Evolutionary conservation across 2,888 invertebrate genomes (phyloP).

Genomic region (Caenorhabditis doughertyi): DNA sequence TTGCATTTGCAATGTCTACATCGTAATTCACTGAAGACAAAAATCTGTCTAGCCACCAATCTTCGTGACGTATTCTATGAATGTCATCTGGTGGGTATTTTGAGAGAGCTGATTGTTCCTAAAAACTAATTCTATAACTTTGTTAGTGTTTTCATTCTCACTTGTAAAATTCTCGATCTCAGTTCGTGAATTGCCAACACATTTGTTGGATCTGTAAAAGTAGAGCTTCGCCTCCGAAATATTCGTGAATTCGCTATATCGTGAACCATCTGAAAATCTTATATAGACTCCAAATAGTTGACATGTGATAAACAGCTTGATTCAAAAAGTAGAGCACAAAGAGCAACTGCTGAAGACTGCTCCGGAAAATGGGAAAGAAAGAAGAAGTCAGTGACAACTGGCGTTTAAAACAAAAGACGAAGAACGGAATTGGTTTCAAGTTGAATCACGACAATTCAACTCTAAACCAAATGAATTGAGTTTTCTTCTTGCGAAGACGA

Average conservation of each 20-base stretch:
- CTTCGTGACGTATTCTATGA: slow-evolving; percentile 69
- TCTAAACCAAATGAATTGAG: not conserved
- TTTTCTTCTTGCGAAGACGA: not conserved
- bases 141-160: slow-evolving; percentile 6
- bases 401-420: slow-evolving; percentile 29
- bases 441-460: not conserved
- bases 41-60: slow-evolving; percentile 75
- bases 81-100: slow-evolving; percentile 63
- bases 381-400: slow-evolving; percentile 17
- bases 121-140: not conserved
- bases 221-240: slow-evolving; percentile 56
- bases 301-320: slow-evolving; percentile 1
- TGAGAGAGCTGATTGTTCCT: slow-evolving; percentile 33
- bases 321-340: slow-evolving; percentile 32
- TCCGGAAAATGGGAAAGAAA: slow-evolving; percentile 29
- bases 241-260: slow-evolving; percentile 49
- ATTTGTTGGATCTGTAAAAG: slow-evolving; percentile 58
- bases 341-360: slow-evolving; percentile 22
- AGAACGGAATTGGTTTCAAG: slow-evolving; percentile 26
- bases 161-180: slow-evolving; percentile 59
- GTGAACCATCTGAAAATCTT: slow-evolving; percentile 37
- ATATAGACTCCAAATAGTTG: not conserved
- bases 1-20: slow-evolving; percentile 76
- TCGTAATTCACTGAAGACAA: slow-evolving; percentile 71
- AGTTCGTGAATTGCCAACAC: slow-evolving; percentile 60